Conservation (phyloP, 2,113 vertebrate genomes). For the Nerophis lumbriciformis region DNA sequence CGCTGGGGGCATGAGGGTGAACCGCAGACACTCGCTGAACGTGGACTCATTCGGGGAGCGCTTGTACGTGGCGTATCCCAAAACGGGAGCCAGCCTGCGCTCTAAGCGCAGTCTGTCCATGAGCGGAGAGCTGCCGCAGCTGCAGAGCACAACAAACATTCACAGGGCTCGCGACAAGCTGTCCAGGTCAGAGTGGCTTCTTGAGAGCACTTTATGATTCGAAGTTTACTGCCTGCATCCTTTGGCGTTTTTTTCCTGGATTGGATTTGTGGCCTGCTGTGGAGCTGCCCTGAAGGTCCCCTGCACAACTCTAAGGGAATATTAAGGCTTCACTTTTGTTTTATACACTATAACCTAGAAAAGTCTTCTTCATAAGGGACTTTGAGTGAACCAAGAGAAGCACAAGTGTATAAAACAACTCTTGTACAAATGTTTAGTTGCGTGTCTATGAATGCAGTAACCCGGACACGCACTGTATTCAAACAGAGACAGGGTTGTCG, state of each 20-base stretch:
- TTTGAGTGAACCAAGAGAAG: slow-evolving; percentile 73
- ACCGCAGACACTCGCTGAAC: slow-evolving; percentile 82
- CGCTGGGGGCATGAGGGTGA: slow-evolving; percentile 73
- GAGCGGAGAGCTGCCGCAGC: slow-evolving; percentile 80
- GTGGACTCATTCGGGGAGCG: slow-evolving; percentile 73
- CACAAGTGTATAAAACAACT: slow-evolving; percentile 77
- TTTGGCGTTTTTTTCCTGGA: slow-evolving; percentile 36
- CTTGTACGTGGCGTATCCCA: slow-evolving; percentile 63
- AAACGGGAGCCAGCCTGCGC: slow-evolving; percentile 67
- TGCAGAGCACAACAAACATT: slow-evolving; percentile 61
- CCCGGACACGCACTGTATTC: slow-evolving; percentile 50
- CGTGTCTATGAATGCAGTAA: slow-evolving; percentile 73
- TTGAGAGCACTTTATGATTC: slow-evolving; percentile 82
- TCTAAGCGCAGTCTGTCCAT: slow-evolving; percentile 87
- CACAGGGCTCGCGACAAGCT: slow-evolving; percentile 72
- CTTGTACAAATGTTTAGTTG: slow-evolving; percentile 78
- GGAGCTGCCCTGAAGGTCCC: neutral
- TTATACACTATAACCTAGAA: slow-evolving; percentile 65
- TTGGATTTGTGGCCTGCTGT: slow-evolving; percentile 41
- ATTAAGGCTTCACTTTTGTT: slow-evolving; percentile 33
- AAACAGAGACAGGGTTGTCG: slow-evolving; percentile 26
- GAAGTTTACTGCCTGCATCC: slow-evolving; percentile 43
- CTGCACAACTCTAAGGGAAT: neutral
- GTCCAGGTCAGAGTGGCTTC: slow-evolving; percentile 86
- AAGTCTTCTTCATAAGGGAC: slow-evolving; percentile 62